phyloP scores from a whole-genome alignment of 2,113 vertebrate genomes.

The Gallinago media region DNA sequence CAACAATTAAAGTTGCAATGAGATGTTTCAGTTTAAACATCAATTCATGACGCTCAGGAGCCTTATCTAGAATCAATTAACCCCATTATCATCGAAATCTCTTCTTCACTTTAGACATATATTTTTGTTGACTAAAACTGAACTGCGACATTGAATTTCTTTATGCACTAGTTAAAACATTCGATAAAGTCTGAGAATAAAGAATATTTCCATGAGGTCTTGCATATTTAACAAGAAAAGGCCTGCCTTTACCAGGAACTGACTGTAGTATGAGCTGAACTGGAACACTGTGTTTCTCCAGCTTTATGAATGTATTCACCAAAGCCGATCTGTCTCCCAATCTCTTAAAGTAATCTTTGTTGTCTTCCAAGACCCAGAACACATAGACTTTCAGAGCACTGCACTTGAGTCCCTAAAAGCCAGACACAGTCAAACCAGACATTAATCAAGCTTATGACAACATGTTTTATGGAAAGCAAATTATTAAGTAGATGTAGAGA shows the following conservation, averaged over 20 bases:
- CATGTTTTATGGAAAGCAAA: not conserved
- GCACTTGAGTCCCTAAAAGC: not conserved
- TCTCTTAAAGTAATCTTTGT: not conserved
- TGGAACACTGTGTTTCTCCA: not conserved
- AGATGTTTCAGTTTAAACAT: not conserved
- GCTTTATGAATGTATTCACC: not conserved
- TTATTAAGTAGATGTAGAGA: not conserved
- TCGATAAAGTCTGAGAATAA: not conserved
- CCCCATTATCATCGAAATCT: not conserved
- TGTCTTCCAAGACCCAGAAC: not conserved
- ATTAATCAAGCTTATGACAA: not conserved
- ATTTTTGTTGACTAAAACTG: not conserved
- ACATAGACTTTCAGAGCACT: not conserved
- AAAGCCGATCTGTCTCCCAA: not conserved
- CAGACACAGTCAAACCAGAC: not conserved
- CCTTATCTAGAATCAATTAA: not conserved
- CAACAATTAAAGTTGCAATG: not conserved
- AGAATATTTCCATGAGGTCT: not conserved
- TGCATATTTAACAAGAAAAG: slow-evolving; percentile 15
- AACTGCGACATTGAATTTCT: not conserved
- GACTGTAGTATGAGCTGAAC: not conserved
- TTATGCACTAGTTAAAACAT: not conserved
- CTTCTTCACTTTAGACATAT: not conserved
- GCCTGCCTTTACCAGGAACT: not conserved
- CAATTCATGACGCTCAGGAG: not conserved